Base-by-base conservation (phyloP, 1,140 invertebrate genomes). In the Prorops nasuta region DNA sequence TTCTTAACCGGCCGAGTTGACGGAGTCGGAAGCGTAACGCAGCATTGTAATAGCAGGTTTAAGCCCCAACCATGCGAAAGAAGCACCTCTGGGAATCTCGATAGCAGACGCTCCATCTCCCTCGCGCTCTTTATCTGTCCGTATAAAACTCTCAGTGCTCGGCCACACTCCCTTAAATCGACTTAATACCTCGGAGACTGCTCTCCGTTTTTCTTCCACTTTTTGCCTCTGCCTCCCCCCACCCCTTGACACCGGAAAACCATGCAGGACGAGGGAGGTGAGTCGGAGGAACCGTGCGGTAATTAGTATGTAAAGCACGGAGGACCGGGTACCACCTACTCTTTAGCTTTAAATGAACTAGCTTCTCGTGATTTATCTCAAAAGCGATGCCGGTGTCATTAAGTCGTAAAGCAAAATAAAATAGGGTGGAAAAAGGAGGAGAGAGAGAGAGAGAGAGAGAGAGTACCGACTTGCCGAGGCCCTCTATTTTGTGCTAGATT, bases 261-360 rank as follows among this genome's bases (percentile, higher is more conserved):
- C 34, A n/a, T 35, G 14, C 12, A 20, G 36, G 15, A 49, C 24
- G 45, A 54, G 44, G 48, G 35, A 44, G 38, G 36, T 44, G 51
- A 43, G 35, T 19, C 22, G 37, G 28, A 15, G 21, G 24, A 38
- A 56, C 53, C 47, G 56, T 50, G 51, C 49, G 48, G 58, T 56
- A 65, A 69, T 68, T 66, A 68, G 60, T 66, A 67, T 63, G 60
- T 63, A 61, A 68, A 66, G 64, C 49, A 44, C 44, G 44, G 17
- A 53, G 44, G 40, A 15, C 34, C 34, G 16, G 24, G 31, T 40
- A 47, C 38, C 24, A 28, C 24, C 24, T 28, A 28, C 47, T 51
- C 55, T 56, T 42, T 47, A 39, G 47, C 40, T 46, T 59, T 51
- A 54, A 54, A 56, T 39, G 54, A 54, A 54, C 55, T 60, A 47